These are phyloP conservation scores for Seriola aureovittata DNA, from an alignment of 2,113 vertebrate species.

Conservation along the genomic window DNA sequence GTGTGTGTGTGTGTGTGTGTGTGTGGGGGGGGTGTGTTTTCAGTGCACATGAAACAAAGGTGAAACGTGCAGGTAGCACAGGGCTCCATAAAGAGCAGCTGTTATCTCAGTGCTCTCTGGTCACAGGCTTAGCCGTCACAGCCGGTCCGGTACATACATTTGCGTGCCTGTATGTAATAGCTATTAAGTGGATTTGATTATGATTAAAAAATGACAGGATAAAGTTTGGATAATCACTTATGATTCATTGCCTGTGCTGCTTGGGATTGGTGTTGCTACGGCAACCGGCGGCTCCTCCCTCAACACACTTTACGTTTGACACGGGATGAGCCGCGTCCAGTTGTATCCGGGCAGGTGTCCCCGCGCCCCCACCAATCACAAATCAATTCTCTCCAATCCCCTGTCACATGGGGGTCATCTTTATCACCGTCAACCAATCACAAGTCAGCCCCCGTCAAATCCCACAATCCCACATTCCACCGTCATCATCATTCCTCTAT, in stretches of 20 bases:
- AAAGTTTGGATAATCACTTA: conserved; percentile 68
- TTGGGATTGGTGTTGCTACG: conserved; percentile 59
- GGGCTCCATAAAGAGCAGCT: background rate
- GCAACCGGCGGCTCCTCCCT: conserved; percentile 49
- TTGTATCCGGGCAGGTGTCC: conserved; percentile 34
- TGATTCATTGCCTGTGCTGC: conserved; percentile 62
- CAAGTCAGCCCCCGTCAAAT: conserved; percentile 65
- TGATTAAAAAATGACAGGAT: conserved; percentile 51
- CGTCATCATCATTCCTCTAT: conserved; percentile 46
- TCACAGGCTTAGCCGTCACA: conserved; percentile 31
- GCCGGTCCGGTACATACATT: conserved; percentile 13
- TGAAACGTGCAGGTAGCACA: background rate
- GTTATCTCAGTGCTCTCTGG: conserved; percentile 2
- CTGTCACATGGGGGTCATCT: conserved; percentile 59
- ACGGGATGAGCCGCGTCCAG: background rate
- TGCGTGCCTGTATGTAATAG: conserved; percentile 14
- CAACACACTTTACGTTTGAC: conserved; percentile 56
- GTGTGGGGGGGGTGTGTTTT: no score
- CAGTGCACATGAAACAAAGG: conserved; percentile 8
- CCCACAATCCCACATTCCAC: conserved; percentile 62
- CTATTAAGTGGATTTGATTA: conserved; percentile 53
- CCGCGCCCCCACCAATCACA: conserved; percentile 57
- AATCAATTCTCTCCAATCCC: conserved; percentile 62
- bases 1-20: no score
- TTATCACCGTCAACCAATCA: conserved; percentile 61